These are phyloP conservation scores for Megamerina dolium DNA, from an alignment of 2,888 invertebrate genomes.

Conservation along the genomic window DNA sequence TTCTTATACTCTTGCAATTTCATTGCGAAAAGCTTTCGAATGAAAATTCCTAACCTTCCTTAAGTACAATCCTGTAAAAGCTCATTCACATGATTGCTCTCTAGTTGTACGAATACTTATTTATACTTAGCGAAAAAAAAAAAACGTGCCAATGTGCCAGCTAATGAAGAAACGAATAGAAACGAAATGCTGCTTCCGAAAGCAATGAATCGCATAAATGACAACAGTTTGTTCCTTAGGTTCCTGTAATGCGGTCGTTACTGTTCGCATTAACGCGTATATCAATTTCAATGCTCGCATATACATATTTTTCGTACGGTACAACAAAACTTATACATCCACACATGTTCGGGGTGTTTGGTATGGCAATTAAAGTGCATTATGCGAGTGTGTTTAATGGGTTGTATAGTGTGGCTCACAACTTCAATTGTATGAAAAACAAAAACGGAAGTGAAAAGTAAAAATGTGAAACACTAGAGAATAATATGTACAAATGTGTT, in stretches of 20 bases:
- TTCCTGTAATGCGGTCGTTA: slow-evolving; percentile 36
- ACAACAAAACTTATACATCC: slow-evolving; percentile 1
- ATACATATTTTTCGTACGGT: slow-evolving; percentile 3
- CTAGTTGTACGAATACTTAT: neutral
- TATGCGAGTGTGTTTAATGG: neutral
- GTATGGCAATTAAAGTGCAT: too few relatives aligned
- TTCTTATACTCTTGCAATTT: too few relatives aligned
- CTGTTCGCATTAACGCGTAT: neutral
- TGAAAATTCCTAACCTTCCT: neutral
- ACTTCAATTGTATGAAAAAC: too few relatives aligned
- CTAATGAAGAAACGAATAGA: neutral
- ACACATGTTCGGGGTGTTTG: too few relatives aligned
- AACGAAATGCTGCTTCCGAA: slow-evolving; percentile 4
- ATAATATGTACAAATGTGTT: too few relatives aligned
- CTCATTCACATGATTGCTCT: neutral
- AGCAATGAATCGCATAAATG: slow-evolving; percentile 19
- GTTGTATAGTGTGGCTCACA: slow-evolving; percentile 1
- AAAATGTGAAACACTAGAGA: too few relatives aligned
- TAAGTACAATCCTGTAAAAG: neutral
- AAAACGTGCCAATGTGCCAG: neutral
- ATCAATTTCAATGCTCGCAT: too few relatives aligned
- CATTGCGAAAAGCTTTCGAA: neutral
- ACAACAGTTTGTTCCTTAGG: slow-evolving; percentile 49
- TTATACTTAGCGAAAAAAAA: neutral
- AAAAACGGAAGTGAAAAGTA: too few relatives aligned